Percentiles rank a stretch among this genome's conserved stretches.
Conservation (phyloP, 2,113 vertebrate genomes). For the Xyliphius kryptos region DNA sequence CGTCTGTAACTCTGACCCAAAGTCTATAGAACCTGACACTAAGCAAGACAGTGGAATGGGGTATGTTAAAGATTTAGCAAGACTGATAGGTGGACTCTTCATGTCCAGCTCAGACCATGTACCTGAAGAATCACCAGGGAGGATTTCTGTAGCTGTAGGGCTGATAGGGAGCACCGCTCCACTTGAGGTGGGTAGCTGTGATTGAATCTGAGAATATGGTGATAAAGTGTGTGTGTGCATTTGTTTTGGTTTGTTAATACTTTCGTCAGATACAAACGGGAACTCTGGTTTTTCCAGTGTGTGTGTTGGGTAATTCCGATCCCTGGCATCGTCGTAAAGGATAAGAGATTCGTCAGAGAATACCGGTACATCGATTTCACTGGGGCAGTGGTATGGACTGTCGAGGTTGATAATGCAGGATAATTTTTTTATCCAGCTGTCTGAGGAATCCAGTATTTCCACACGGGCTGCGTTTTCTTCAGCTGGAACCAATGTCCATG, state of each 20-base stretch:
- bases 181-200: slow-evolving; percentile 11
- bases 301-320: no score
- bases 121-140: slow-evolving; percentile 27
- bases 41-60: slow-evolving; percentile 13
- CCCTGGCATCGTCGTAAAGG: no score
- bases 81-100: no score
- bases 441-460: slow-evolving; percentile 2
- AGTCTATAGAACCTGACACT: background rate
- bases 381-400: slow-evolving; percentile 30
- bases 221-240: no score
- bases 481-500: background rate
- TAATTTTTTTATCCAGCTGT: background rate
- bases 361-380: slow-evolving; percentile 15
- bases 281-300: background rate
- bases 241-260: no score
- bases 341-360: slow-evolving; percentile 31
- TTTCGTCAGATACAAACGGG: background rate
- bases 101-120: slow-evolving; percentile 23
- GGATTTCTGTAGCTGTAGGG: slow-evolving; percentile 30
- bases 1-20: slow-evolving; percentile 25
- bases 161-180: background rate
- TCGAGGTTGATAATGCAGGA: slow-evolving; percentile 18
- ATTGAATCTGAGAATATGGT: no score
- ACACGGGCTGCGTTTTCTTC: background rate
- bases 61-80: no score